Conservation (phyloP, 1,140 invertebrate genomes). For the Caerostris darwini region DNA sequence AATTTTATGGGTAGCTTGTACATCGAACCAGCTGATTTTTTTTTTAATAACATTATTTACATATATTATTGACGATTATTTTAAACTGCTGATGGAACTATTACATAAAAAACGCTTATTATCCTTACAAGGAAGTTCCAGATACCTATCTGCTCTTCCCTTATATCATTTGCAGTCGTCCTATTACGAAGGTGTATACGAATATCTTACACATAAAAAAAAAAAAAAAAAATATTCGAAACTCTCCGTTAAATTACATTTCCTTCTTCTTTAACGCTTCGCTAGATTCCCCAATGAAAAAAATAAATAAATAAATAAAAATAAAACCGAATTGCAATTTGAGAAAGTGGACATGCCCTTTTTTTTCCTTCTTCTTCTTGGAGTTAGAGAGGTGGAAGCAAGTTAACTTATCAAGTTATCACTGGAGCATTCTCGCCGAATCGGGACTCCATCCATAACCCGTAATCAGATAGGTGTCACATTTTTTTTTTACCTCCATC, state of each 20-base stretch:
- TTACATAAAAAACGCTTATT: too few species aligned
- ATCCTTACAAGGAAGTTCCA: too few species aligned
- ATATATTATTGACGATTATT: too few species aligned
- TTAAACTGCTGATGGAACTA: too few species aligned
- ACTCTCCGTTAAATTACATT: neutral
- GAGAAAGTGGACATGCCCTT: neutral
- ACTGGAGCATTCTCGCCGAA: neutral
- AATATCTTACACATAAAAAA: too few species aligned
- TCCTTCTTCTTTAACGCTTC: neutral
- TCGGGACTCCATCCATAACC: neutral
- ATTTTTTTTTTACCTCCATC: neutral
- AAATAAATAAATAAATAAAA: neutral
- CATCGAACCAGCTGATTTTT: too few species aligned
- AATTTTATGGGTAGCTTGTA: too few species aligned
- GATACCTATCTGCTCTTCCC: too few species aligned
- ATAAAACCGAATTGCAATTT: neutral
- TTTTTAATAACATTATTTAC: too few species aligned
- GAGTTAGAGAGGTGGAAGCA: neutral
- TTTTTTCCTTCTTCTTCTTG: neutral
- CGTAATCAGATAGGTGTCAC: neutral
- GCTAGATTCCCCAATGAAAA: neutral
- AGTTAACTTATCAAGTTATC: slow-evolving; percentile 2
- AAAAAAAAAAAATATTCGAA: too few species aligned
- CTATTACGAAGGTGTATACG: too few species aligned
- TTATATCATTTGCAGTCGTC: too few species aligned